Evolutionary conservation across 2,888 invertebrate genomes (phyloP), one percentile per base, ranked within the genome.

Genomic region (Sarcophaga subvicina): DNA sequence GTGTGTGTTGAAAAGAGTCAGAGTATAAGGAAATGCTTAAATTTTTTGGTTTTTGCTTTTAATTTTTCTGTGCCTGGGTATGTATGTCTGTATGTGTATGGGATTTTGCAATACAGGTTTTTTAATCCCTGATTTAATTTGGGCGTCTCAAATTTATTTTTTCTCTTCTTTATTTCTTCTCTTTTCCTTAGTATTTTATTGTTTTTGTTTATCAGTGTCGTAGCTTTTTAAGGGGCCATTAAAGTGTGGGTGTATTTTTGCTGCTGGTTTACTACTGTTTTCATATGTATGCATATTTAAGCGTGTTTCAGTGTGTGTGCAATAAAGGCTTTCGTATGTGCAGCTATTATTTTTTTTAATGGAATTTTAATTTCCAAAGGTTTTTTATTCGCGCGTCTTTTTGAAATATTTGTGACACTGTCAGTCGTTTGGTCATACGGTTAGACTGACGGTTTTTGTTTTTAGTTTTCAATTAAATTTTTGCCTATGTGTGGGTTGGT

Each of bases 361-460:
- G 75, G 76, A 87, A 81, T 87, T 87, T 84, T 63, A 87, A 81
- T 87, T 87, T 81, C 60, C 81, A 87, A 87, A 84, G 84, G 84
- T 87, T 83, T 79, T 73, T 45, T 70, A 69, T 81, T 62, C 54
- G 54, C 49, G 3, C 4, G 54, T 54, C 4, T 54, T 54, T 54
- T 17, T 54, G 4, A 5, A 12, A 54, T 54, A 54, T 17, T 54
- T 54, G 54, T 54, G 54, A 54, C 14, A 54, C 12, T 14, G 54
- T 54, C 5, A 14, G 54, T 54, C 54, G 12, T 14, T 17, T 54
- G 12, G 12, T 17, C 3, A 10, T 10, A 37, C 4, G 1, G 17
- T 54, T 54, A 5, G 54, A 17, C 54, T 54, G 17, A 0, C 17
- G 1, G 4, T 54, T 54, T 14, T 12, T 54, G 63, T 37, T 62